phyloP scores from a whole-genome alignment of 1,140 invertebrate species.

The Anastrepha obliqua region DNA sequence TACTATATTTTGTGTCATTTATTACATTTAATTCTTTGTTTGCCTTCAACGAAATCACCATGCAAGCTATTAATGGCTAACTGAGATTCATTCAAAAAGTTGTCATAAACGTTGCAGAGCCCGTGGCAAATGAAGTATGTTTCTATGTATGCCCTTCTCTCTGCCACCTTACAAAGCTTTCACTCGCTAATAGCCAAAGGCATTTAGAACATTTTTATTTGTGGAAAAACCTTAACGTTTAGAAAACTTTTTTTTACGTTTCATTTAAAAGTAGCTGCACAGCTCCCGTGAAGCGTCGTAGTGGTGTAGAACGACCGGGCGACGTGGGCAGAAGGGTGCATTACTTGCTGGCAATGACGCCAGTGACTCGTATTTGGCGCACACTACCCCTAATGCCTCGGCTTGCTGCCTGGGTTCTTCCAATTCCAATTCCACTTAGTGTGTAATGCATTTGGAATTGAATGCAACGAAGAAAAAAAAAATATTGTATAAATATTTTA shows the following conservation, averaged over 20 bases:
- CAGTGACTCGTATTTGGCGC: background rate
- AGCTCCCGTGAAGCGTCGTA: background rate
- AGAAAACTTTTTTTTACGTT: background rate
- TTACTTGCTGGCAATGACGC: background rate
- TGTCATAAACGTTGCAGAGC: no score
- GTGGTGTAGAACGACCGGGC: no score
- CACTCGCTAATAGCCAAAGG: constrained; percentile 7
- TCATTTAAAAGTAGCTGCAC: background rate
- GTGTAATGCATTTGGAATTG: constrained; percentile 49
- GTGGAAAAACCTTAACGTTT: constrained; percentile 52
- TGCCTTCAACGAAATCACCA: no score
- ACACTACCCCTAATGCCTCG: background rate
- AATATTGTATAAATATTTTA: constrained; percentile 43
- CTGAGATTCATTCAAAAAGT: no score
- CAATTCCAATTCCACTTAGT: constrained; percentile 43
- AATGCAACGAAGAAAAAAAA: background rate
- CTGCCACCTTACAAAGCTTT: background rate
- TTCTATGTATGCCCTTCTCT: background rate
- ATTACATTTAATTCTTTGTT: no score
- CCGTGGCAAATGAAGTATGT: background rate
- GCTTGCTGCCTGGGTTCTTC: constrained; percentile 20
- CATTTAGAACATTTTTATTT: constrained; percentile 49
- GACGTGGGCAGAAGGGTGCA: background rate
- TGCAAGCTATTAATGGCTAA: no score
- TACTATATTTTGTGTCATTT: no score